phyloP scores from a whole-genome alignment of 2,888 invertebrate genomes.

The Drosophila ochracea region DNA sequence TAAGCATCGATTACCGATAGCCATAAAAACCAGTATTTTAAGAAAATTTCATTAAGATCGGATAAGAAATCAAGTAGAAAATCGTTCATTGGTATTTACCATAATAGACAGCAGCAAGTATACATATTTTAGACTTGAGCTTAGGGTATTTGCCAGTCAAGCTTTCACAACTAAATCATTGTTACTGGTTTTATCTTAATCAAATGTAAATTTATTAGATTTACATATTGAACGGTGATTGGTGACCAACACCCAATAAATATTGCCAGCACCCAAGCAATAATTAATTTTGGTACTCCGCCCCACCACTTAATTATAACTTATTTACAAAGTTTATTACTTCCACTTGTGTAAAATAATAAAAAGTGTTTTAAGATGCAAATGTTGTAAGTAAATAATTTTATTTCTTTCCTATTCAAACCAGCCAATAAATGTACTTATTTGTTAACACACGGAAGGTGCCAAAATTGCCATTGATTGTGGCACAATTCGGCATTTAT shows the following conservation, averaged over 20 bases:
- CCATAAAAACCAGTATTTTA: not conserved
- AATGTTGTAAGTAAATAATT: not conserved
- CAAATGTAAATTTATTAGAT: not conserved
- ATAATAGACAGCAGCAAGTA: not conserved
- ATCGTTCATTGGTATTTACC: not conserved
- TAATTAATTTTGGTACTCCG: not conserved
- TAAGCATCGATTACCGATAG: not conserved
- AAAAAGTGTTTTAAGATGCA: not conserved
- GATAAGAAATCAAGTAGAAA: not conserved
- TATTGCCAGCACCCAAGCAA: not conserved
- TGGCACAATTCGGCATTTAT: constrained; percentile 27
- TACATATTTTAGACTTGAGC: not conserved
- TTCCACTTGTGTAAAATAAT: not conserved
- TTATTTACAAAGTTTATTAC: not conserved
- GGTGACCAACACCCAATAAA: not conserved
- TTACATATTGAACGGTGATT: not conserved
- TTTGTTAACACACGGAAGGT: constrained; percentile 43
- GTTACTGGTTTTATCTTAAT: not conserved
- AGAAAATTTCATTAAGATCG: not conserved
- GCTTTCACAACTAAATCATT: not conserved
- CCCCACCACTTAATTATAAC: not conserved
- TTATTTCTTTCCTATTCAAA: not conserved
- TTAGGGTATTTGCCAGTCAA: not conserved
- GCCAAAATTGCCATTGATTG: constrained; percentile 52
- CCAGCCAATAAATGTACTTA: not conserved